These are phyloP conservation scores for Ephydatia muelleri DNA, from an alignment of 37 sponge, comb jelly and placozoan species.

Conservation along the genomic window DNA sequence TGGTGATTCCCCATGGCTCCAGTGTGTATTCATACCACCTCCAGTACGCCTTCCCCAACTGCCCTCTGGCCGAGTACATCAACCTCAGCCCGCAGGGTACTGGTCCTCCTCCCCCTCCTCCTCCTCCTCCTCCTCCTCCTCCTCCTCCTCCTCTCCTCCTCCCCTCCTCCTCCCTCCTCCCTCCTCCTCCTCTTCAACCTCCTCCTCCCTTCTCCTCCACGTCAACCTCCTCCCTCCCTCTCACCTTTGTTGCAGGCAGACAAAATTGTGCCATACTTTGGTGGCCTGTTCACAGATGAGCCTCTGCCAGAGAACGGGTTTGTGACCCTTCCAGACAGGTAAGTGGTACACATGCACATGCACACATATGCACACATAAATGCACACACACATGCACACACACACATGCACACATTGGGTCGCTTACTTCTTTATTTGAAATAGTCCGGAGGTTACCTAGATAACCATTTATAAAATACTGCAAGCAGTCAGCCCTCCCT, in stretches of 20 bases:
- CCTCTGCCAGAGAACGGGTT: slow-evolving; percentile 81
- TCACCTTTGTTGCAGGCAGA: slow-evolving; percentile 50
- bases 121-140: neutral
- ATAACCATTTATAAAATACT: no score
- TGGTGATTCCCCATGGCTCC: slow-evolving; percentile 89
- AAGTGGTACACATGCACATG: no score
- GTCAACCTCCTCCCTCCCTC: neutral
- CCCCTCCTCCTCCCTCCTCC: no score
- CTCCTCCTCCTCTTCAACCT: no score
- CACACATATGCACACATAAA: no score
- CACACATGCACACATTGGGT: neutral
- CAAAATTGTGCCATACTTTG: slow-evolving; percentile 85
- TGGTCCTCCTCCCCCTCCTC: neutral
- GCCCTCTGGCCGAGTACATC: slow-evolving; percentile 92
- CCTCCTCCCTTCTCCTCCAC: no score
- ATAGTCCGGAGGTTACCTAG: no score
- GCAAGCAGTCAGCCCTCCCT: no score
- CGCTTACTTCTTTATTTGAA: neutral
- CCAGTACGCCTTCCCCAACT: slow-evolving; percentile 87
- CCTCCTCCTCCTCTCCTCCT: no score
- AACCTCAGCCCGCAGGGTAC: slow-evolving; percentile 80
- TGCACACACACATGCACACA: neutral
- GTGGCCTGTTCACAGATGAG: slow-evolving; percentile 81
- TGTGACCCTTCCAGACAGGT: slow-evolving; percentile 69
- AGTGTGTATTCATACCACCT: slow-evolving; percentile 90